A percentile compares a stretch with the other conserved stretches of the same genome.
These are phyloP conservation scores for Adineta ricciae DNA, from an alignment of 2,888 invertebrate genomes.

Conservation along the genomic window DNA sequence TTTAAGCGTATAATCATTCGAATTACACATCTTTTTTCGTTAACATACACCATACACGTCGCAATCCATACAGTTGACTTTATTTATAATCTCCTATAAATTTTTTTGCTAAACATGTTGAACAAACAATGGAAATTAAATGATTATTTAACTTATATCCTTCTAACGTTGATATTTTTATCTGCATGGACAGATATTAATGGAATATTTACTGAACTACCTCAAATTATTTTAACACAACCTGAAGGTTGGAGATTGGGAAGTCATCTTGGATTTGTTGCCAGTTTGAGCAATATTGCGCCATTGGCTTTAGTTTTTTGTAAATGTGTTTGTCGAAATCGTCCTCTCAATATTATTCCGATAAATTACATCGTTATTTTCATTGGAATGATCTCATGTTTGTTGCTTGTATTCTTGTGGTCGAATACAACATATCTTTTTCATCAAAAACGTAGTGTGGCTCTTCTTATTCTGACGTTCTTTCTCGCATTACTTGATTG, in stretches of 20 bases:
- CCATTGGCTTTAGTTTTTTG: background rate
- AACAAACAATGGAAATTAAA: too few species aligned
- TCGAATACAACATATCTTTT: background rate
- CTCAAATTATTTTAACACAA: conserved; percentile 1
- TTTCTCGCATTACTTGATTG: background rate
- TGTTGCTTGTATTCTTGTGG: background rate
- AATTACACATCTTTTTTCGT: too few species aligned
- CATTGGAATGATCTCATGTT: background rate
- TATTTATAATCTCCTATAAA: too few species aligned
- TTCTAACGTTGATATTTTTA: background rate
- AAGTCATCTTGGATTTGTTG: background rate
- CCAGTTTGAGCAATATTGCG: background rate
- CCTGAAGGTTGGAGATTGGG: background rate
- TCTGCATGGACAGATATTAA: background rate
- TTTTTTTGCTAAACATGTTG: too few species aligned
- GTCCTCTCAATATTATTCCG: background rate
- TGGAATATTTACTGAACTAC: background rate
- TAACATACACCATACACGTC: too few species aligned
- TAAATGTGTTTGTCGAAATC: background rate
- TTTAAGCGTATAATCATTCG: too few species aligned
- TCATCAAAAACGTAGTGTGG: background rate
- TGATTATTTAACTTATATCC: background rate
- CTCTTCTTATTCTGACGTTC: background rate
- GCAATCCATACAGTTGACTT: too few species aligned
- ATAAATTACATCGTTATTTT: background rate